A percentile compares a stretch with the other conserved stretches of the same genome.
Conservation (phyloP, 2,113 vertebrate species). For the Rhabdomys dilectus region DNA sequence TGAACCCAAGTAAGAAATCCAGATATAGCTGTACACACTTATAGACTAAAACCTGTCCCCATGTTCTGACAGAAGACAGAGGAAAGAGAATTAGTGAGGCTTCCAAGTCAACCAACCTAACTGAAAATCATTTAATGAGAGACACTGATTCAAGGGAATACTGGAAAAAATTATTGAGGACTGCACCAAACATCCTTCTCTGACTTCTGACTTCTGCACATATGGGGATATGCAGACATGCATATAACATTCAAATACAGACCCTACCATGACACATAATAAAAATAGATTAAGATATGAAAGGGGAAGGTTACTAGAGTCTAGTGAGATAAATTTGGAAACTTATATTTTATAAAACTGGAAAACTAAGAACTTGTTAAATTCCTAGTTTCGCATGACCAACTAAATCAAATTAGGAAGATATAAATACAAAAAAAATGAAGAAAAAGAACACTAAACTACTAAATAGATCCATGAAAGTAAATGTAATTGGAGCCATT, state of each 20-base stretch:
- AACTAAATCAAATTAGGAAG: neutral
- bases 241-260: neutral
- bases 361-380: neutral
- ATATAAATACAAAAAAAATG: neutral
- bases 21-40: neutral
- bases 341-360: neutral
- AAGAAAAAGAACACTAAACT: neutral
- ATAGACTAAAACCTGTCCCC: neutral
- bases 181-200: neutral
- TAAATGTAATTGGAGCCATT: neutral
- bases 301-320: neutral
- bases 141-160: neutral
- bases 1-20: neutral
- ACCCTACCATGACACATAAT: neutral
- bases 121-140: neutral
- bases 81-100: no score
- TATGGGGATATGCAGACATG: neutral
- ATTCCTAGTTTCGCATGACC: neutral
- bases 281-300: neutral
- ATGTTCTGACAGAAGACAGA: neutral
- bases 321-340: neutral
- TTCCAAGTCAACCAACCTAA: neutral
- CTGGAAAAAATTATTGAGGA: neutral
- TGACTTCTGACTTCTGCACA: neutral
- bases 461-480: neutral